Conservation (phyloP, 2,888 invertebrate species). For the Stenoptilia bipunctidactyla region DNA sequence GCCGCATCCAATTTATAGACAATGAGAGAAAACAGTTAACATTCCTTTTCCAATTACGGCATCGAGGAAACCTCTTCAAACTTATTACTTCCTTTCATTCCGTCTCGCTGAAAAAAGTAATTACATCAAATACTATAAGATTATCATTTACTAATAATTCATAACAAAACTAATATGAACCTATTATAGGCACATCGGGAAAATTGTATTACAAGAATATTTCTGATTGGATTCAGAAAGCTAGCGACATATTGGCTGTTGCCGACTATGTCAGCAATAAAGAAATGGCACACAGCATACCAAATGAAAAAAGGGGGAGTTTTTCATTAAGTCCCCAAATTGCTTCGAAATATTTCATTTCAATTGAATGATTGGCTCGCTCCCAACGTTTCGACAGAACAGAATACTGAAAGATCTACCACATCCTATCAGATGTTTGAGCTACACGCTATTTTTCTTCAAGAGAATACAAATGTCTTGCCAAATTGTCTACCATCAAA, state of each 20-base stretch:
- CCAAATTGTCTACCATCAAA: constrained; percentile 67
- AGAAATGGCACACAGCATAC: constrained; percentile 16
- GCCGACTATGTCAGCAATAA: constrained; percentile 3
- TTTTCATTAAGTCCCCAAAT: constrained; percentile 45
- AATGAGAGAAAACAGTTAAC: constrained; percentile 47
- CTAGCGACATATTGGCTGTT: too few species aligned
- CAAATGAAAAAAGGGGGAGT: constrained; percentile 33
- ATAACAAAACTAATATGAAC: too few species aligned
- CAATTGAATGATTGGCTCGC: constrained; percentile 54
- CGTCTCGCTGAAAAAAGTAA: constrained; percentile 10
- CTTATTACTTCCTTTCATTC: constrained; percentile 14
- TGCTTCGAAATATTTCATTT: constrained; percentile 52
- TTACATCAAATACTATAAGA: background rate
- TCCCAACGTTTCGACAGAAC: constrained; percentile 38
- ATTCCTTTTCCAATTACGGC: constrained; percentile 37
- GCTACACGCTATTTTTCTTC: constrained; percentile 59
- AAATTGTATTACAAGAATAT: background rate
- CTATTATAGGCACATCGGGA: constrained; percentile 4
- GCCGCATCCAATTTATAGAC: constrained; percentile 50
- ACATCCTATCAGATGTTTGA: constrained; percentile 59
- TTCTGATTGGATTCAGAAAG: too few species aligned
- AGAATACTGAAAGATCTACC: constrained; percentile 33
- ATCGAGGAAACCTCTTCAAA: constrained; percentile 21
- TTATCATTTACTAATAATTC: too few species aligned
- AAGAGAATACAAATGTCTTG: constrained; percentile 68